Conservation (phyloP, 2,797 vertebrate genomes). For the Channallabes apus region DNA sequence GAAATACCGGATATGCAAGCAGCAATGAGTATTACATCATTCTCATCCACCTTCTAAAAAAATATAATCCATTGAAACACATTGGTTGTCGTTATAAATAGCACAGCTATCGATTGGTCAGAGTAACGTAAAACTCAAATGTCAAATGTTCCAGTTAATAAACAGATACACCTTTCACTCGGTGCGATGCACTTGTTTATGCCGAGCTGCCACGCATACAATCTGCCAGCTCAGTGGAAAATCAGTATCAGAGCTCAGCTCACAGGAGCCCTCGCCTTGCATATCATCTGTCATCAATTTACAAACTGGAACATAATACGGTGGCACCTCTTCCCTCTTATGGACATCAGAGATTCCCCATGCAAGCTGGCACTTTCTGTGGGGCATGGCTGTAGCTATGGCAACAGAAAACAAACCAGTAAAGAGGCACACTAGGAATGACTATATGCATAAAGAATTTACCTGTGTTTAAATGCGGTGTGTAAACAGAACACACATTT, state of each 20-base stretch:
- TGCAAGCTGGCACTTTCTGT: conserved; percentile 29
- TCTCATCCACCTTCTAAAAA: neutral
- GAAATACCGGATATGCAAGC: neutral
- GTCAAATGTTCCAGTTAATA: conserved; percentile 1
- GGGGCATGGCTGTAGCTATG: conserved; percentile 4
- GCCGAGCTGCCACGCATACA: conserved; percentile 1
- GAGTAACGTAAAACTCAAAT: neutral
- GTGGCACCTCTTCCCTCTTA: conserved; percentile 42
- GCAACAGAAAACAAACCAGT: conserved; percentile 35
- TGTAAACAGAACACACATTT: no score
- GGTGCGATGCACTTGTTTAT: conserved; percentile 44
- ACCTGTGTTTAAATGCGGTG: neutral
- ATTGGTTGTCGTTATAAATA: neutral
- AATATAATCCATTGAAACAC: neutral
- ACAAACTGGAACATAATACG: conserved; percentile 41
- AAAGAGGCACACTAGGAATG: neutral
- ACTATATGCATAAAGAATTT: neutral
- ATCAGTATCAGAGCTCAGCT: conserved; percentile 46
- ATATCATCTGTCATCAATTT: conserved; percentile 56
- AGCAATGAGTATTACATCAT: neutral
- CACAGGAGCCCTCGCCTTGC: conserved; percentile 37
- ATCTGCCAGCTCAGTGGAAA: conserved; percentile 56
- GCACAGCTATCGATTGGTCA: neutral
- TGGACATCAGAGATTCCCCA: conserved; percentile 44
- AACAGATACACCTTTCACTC: conserved; percentile 10